Evolutionary conservation across 2,888 invertebrate genomes (phyloP).

Genomic region (Melinopterus prodromus): DNA sequence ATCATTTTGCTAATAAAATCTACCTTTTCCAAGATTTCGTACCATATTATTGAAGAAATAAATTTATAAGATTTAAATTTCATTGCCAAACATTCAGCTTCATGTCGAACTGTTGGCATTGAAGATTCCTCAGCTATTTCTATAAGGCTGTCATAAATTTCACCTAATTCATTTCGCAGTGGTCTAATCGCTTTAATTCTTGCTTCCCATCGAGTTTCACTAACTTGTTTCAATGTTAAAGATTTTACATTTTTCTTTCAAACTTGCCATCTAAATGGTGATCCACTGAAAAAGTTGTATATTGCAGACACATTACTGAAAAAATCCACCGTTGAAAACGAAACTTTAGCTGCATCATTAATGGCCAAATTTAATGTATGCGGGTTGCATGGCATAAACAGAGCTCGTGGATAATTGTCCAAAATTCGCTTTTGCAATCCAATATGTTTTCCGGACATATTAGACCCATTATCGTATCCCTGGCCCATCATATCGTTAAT

Average conservation of each 20-base stretch:
- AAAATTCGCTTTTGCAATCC: constrained; percentile 34
- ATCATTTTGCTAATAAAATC: constrained; percentile 19
- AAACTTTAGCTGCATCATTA: constrained; percentile 36
- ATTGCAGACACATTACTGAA: constrained; percentile 8
- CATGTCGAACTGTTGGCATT: constrained; percentile 11
- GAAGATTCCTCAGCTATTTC: constrained; percentile 11
- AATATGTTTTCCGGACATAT: constrained; percentile 37
- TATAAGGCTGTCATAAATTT: constrained; percentile 10
- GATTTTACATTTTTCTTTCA: background rate
- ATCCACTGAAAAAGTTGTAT: constrained; percentile 15
- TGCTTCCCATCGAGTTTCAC: constrained; percentile 14
- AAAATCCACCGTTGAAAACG: constrained; percentile 26
- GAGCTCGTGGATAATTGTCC: constrained; percentile 32
- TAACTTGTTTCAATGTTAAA: constrained; percentile 20
- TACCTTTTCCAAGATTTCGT: constrained; percentile 12
- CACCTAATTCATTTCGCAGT: constrained; percentile 14
- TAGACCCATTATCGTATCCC: constrained; percentile 38
- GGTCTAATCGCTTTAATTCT: constrained; percentile 20
- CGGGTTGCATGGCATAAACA: constrained; percentile 35
- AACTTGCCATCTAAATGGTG: constrained; percentile 10
- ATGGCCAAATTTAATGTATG: constrained; percentile 37
- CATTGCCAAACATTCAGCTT: constrained; percentile 18
- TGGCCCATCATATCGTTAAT: constrained; percentile 35
- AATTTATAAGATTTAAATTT: constrained; percentile 19
- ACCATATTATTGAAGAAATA: constrained; percentile 8